Base-by-base conservation (phyloP, 2,797 vertebrate species). In the Australoheros facetus region DNA sequence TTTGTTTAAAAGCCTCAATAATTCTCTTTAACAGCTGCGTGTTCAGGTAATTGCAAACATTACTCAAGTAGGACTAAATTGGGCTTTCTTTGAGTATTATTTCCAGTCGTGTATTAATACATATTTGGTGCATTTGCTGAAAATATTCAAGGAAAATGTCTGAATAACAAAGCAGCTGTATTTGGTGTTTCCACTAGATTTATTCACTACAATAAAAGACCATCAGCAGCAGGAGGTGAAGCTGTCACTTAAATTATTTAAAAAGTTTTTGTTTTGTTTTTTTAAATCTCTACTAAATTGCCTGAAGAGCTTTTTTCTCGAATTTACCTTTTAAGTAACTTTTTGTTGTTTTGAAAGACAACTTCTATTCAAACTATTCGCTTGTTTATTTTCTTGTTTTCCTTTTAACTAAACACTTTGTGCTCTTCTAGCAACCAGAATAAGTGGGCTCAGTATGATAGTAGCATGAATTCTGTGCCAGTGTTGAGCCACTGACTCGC, bases 401-500 rank as follows among this genome's bases (percentile, higher is more conserved):
- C 26, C 42, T 64, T 64, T 64, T 10, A 66, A 12, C 21, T 45
- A 9, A 26, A 23, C 62, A 0, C 9, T 66, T 42, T 48, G 39
- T 0, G 62, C 4, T 48, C 5, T 26, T 66, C 42, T 14, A 45
- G 3, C 42, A 12, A 45, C 42, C 42, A 14, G 5, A 45, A 45
- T 5, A 45, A 45, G 42, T 13, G 1, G 42, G 13, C 39, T 66
- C 17, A 42, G 1, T 0, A 0, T 48, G 48, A 66, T 0, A 21
- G 48, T 0, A 21, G 48, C 0, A 2, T 23, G 9, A 66, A 48
- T 19, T 66, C 39, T 48, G 62, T 28, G 19, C 16, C 19, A 66
- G 28, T 30, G 42, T 48, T 2, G 42, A 48, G 62, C 62, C 48
- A 66, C 39, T 66, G 62, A 28, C 60, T 48, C 8, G 28, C 39